Percentiles rank a stretch among this genome's conserved stretches.
Evolutionary conservation across 2,113 vertebrate genomes (phyloP).

Genomic region (Melanerpes formicivorus): DNA sequence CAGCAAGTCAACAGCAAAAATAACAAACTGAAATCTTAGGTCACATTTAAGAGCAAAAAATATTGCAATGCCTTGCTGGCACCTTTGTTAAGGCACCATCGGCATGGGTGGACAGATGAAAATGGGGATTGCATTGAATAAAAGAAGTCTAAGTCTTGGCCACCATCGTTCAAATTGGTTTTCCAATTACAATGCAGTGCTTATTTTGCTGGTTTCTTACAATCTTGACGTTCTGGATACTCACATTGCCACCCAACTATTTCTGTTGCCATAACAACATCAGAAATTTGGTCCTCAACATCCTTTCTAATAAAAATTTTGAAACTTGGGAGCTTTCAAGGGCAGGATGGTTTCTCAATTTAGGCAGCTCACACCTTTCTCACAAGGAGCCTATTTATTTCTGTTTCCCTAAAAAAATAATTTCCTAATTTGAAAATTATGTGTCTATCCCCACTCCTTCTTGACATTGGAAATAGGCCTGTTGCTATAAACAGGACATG

Average conservation of each 20-base stretch:
- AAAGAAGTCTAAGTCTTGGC: conserved; percentile 48
- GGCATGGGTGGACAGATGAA: conserved; percentile 25
- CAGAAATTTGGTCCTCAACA: conserved; percentile 73
- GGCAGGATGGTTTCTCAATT: conserved; percentile 31
- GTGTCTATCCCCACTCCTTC: background rate
- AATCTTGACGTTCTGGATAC: conserved; percentile 65
- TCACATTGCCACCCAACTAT: conserved; percentile 69
- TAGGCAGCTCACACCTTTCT: conserved; percentile 57
- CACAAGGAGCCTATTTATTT: conserved; percentile 32
- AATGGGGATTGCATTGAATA: conserved; percentile 41
- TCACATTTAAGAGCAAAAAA: conserved; percentile 5
- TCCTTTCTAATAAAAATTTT: conserved; percentile 74
- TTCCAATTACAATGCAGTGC: conserved; percentile 42
- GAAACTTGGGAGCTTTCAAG: conserved; percentile 25
- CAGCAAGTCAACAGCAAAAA: conserved; percentile 7
- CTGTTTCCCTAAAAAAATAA: conserved; percentile 7
- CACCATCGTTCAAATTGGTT: conserved; percentile 44
- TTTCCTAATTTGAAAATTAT: conserved; percentile 56
- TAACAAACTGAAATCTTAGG: background rate
- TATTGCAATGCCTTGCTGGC: background rate
- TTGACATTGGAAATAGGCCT: conserved; percentile 37
- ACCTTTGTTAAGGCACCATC: conserved; percentile 13
- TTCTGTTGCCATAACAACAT: conserved; percentile 83
- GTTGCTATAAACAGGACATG: conserved; percentile 42
- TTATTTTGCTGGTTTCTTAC: conserved; percentile 66